Evolutionary conservation across 2,797 vertebrate genomes (phyloP), one percentile per base, ranked within the genome.

Genomic region (Nannoperca obscura): DNA sequence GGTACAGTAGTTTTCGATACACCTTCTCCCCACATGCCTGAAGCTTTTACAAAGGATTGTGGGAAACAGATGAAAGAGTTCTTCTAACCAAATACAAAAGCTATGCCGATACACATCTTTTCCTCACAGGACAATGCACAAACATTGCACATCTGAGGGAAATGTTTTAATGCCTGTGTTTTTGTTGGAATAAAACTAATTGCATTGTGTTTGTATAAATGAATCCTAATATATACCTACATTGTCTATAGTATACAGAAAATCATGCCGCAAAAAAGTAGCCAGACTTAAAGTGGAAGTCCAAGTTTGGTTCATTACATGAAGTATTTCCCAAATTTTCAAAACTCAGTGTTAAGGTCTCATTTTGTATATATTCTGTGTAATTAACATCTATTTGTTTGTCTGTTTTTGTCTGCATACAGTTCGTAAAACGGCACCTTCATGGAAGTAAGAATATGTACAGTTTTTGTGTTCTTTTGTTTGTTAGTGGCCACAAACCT

Each of bases 211-310:
- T 86, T 94, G 86, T 95, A 90, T 88, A 93, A 94, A 94, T 92
- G 79, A 92, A 95, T 92, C 71, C 84, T 95, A 95, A 95, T 95
- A 96, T 96, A 95, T 96, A 86, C 80, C 80, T 83, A 78, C 81
- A 58, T 76, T 87, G 79, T 92, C 81, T 88, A 89, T 80, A 87
- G 76, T 84, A 87, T 83, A 78, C 69, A 85, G 74, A 85, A 86
- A 85, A 67, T 58, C 60, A 75, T 62, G 78, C 82, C 83, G 84
- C 78, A 78, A 86, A 83, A 88, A 77, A 85, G 74, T 77, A 84
- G 89, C 90, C 86, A 80, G 72, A 66, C 72, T 81, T 65, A 40
- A 67, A 70, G 62, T 58, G 44, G 62, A 83, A 73, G 66, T 77
- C 89, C 74, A 30, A 36, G 71, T 74, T 86, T 87, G 82, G 86